Conservation (phyloP, 2,797 vertebrate genomes). For the Hozukius guyotensis region DNA sequence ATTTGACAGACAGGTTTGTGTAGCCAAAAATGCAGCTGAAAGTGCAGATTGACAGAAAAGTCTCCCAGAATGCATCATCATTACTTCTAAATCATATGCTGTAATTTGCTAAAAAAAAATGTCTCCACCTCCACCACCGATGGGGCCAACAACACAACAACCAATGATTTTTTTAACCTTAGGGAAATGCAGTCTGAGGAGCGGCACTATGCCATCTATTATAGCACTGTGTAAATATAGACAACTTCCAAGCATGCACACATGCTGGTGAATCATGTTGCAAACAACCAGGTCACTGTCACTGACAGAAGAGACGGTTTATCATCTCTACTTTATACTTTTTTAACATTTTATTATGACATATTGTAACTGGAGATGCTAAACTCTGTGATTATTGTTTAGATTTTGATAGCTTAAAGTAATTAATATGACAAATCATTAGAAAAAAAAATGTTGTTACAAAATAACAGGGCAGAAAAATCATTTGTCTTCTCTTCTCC, state of each 20-base stretch:
- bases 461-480: neutral
- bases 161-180: neutral
- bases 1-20: neutral
- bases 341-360: neutral
- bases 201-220: neutral
- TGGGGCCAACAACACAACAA: neutral
- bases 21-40: neutral
- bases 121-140: neutral
- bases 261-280: neutral
- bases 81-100: neutral
- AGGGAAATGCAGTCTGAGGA: neutral
- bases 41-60: neutral
- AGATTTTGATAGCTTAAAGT: neutral
- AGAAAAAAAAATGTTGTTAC: neutral
- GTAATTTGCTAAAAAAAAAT: slow-evolving; percentile 1
- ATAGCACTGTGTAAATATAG: neutral
- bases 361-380: neutral
- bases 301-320: neutral
- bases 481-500: accelerated
- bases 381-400: neutral
- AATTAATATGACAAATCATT: neutral
- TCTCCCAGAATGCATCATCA: neutral
- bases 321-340: too few species aligned
- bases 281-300: neutral
- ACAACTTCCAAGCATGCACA: neutral